Percentiles rank a stretch among this genome's conserved stretches.
phyloP scores from a whole-genome alignment of 2,113 vertebrate species.

The Cygnus atratus region DNA sequence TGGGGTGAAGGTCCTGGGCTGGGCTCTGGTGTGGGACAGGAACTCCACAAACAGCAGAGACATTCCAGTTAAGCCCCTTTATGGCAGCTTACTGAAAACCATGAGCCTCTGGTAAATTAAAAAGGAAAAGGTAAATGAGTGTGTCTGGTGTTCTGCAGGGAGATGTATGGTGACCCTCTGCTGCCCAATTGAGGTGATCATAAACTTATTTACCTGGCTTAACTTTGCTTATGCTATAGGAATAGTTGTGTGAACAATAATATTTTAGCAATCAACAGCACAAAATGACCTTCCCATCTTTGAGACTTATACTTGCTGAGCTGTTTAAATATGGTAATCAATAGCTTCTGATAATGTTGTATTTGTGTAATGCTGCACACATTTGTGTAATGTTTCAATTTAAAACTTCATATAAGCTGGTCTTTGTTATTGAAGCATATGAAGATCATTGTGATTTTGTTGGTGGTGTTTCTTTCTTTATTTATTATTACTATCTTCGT shows the following conservation, averaged over 20 bases:
- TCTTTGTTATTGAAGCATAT: neutral
- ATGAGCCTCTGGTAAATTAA: neutral
- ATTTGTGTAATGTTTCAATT: neutral
- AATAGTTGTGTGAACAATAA: neutral
- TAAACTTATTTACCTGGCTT: neutral
- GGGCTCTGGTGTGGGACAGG: neutral
- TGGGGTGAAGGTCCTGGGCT: neutral
- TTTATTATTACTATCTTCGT: neutral
- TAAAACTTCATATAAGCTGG: neutral
- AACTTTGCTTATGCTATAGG: neutral
- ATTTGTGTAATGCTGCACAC: neutral
- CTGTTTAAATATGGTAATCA: neutral
- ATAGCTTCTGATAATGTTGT: neutral
- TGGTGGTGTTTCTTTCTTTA: no score
- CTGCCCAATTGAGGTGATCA: accelerated
- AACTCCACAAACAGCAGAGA: neutral
- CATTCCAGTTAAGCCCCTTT: neutral
- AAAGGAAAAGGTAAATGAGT: neutral
- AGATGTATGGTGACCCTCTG: accelerated
- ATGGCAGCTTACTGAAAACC: neutral
- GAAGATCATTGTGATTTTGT: neutral
- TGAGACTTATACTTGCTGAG: neutral
- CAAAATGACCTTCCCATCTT: neutral
- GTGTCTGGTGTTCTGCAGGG: neutral
- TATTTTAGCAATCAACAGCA: neutral